Conservation (phyloP, 2,888 invertebrate species). For the Chouioia cunea region DNA sequence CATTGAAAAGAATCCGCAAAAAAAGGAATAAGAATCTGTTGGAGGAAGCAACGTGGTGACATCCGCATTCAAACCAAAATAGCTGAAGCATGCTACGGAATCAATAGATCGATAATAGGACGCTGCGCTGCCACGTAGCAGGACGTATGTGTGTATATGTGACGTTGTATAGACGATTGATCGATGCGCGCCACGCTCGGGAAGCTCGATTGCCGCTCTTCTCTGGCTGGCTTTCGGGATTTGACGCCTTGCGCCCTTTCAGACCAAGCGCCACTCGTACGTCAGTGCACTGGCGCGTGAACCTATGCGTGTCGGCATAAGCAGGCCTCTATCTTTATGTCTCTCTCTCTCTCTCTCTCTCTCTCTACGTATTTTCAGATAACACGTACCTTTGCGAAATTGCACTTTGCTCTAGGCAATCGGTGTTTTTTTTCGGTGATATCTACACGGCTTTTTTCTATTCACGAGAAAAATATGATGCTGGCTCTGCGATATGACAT, state of each 20-base stretch:
- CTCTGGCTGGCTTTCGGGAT: conserved; percentile 31
- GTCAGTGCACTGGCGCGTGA: neutral
- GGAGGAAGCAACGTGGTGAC: too few species aligned
- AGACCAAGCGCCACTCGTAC: neutral
- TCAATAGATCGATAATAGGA: conserved; percentile 37
- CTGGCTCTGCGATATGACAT: too few species aligned
- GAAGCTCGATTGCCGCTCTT: conserved; percentile 5
- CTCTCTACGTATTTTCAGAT: too few species aligned
- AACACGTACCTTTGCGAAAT: neutral
- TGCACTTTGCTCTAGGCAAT: too few species aligned
- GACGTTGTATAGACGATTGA: conserved; percentile 47
- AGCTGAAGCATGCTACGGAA: conserved; percentile 20
- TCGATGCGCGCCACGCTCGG: conserved; percentile 49
- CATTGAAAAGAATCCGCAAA: neutral
- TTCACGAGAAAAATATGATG: too few species aligned
- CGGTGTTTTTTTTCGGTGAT: too few species aligned
- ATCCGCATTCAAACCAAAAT: neutral
- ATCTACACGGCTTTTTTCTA: too few species aligned
- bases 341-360: too few species aligned
- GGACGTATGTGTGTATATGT: conserved; percentile 2
- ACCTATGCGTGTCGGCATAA: too few species aligned
- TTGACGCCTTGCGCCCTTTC: conserved; percentile 30
- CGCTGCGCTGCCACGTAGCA: neutral
- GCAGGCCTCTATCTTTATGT: too few species aligned
- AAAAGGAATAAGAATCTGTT: neutral